A percentile compares a stretch with the other conserved stretches of the same genome.
Conservation (phyloP, 2,113 vertebrate species). For the Bos taurus region DNA sequence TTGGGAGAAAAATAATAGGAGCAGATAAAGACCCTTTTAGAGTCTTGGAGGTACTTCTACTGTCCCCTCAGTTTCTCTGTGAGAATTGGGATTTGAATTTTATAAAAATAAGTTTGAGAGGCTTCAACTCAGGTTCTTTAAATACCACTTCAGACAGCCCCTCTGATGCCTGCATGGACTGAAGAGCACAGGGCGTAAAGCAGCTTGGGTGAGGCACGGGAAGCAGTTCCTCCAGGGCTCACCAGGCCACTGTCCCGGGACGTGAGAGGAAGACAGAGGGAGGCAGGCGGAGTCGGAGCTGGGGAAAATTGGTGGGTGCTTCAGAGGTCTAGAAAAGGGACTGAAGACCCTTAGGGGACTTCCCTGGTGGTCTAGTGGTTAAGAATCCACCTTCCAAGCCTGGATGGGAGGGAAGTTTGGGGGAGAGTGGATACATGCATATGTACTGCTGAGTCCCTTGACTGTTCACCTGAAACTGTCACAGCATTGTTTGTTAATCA, state of each 20-base stretch:
- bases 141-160: background rate
- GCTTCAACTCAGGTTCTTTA: background rate
- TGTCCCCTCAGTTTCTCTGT: background rate
- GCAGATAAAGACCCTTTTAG: background rate
- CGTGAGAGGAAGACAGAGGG: rapidly evolving
- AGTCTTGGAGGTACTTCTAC: background rate
- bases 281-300: background rate
- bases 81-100: background rate
- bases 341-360: background rate
- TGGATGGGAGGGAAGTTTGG: background rate
- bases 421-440: background rate
- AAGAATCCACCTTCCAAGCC: background rate
- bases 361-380: background rate
- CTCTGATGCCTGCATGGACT: background rate
- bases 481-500: background rate
- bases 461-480: background rate
- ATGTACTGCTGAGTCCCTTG: background rate
- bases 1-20: background rate
- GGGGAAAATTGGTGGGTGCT: background rate
- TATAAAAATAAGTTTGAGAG: background rate
- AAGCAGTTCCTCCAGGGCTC: background rate
- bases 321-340: background rate
- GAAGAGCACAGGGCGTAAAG: background rate
- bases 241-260: background rate
- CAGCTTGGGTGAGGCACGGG: background rate